Evolutionary conservation across 2,888 invertebrate species (phyloP).

Genomic region (Stenodema calcarata): DNA sequence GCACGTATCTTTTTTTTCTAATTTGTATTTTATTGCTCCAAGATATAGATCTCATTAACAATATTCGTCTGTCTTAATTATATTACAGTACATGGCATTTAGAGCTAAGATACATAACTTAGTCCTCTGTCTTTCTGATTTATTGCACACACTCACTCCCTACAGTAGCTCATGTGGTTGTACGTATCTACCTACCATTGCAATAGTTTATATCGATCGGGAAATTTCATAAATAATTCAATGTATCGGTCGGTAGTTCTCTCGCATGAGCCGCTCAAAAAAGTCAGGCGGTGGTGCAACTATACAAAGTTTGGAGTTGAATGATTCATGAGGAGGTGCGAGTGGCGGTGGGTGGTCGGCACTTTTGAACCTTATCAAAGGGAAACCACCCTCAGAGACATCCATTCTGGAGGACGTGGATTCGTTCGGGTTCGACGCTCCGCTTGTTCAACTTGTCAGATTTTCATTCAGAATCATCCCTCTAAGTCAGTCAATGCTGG

Average conservation of each 20-base stretch:
- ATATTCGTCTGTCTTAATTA: too few relatives aligned
- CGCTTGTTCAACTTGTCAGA: constrained; percentile 45
- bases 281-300: background rate
- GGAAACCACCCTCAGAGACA: constrained; percentile 39
- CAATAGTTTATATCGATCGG: background rate
- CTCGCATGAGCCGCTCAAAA: background rate
- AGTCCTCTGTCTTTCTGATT: too few relatives aligned
- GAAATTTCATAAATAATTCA: background rate
- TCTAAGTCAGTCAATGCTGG: background rate
- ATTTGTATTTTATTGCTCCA: too few relatives aligned
- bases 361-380: constrained; percentile 43
- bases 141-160: too few relatives aligned
- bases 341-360: constrained; percentile 40
- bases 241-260: background rate
- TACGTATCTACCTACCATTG: too few relatives aligned
- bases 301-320: constrained; percentile 16
- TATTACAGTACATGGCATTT: too few relatives aligned
- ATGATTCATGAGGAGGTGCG: constrained; percentile 35
- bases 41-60: too few relatives aligned
- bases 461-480: constrained; percentile 42
- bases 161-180: too few relatives aligned
- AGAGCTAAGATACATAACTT: too few relatives aligned
- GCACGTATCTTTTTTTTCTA: too few relatives aligned
- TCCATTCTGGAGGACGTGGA: constrained; percentile 26
- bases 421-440: constrained; percentile 12